A percentile compares a stretch with the other conserved stretches of the same genome.
These are phyloP conservation scores for Campylorhamphus procurvoides DNA, from an alignment of 2,113 vertebrate species.

Conservation along the genomic window DNA sequence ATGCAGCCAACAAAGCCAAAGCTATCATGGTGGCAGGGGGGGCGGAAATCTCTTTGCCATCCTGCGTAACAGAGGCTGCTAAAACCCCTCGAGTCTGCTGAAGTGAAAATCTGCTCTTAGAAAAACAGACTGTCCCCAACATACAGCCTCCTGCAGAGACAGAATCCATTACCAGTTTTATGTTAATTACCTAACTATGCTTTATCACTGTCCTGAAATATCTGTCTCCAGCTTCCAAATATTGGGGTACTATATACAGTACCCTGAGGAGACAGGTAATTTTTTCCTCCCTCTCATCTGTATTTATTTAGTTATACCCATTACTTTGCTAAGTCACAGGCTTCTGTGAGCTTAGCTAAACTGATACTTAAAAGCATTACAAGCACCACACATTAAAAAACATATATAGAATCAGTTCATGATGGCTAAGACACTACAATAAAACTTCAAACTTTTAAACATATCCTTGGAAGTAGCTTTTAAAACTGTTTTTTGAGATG, in stretches of 20 bases:
- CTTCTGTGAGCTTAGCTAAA: not conserved
- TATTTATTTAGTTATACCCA: not conserved
- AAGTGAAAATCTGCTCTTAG: not conserved
- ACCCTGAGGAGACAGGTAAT: not conserved
- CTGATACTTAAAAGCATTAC: not conserved
- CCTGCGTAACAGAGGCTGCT: rapidly evolving
- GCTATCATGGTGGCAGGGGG: not conserved
- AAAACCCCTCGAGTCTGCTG: not conserved
- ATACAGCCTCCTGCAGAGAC: not conserved
- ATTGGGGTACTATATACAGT: rapidly evolving
- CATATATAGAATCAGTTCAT: not conserved
- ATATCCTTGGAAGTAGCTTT: not conserved
- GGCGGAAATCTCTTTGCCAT: not conserved
- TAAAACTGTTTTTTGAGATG: not conserved
- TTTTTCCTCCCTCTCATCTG: not conserved
- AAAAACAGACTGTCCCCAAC: not conserved
- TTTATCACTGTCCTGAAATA: not conserved
- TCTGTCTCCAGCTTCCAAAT: not conserved
- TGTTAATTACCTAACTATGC: rapidly evolving
- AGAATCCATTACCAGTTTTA: not conserved
- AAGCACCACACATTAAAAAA: not conserved
- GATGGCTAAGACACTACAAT: not conserved
- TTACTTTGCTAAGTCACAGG: not conserved
- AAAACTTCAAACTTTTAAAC: not conserved
- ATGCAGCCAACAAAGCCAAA: not conserved